Conservation (phyloP, 2,888 invertebrate genomes). For the Smittia sp. region DNA sequence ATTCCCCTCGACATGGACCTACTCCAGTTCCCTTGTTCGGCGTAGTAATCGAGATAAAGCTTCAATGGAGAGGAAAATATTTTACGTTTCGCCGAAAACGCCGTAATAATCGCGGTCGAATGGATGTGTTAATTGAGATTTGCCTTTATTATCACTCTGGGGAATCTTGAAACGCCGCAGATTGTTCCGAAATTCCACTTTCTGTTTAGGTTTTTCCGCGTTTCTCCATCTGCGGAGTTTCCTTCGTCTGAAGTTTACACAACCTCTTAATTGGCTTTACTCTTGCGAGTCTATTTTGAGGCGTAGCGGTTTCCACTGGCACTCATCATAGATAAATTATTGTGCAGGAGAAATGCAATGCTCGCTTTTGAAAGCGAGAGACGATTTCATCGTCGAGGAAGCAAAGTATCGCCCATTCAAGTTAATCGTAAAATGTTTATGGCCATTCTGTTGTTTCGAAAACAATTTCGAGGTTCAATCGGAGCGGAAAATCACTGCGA, state of each 20-base stretch:
- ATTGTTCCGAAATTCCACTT: neutral
- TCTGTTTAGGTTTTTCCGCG: neutral
- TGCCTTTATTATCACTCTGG: neutral
- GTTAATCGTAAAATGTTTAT: slow-evolving; percentile 14
- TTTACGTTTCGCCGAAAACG: too few species aligned
- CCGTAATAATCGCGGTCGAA: neutral
- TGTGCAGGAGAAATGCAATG: slow-evolving; percentile 32
- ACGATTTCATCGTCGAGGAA: neutral
- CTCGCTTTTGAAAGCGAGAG: neutral
- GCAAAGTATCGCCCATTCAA: neutral
- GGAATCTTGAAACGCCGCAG: neutral
- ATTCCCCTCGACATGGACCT: neutral
- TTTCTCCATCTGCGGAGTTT: neutral
- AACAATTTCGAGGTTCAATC: neutral
- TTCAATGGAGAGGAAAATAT: too few species aligned
- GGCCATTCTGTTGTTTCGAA: neutral
- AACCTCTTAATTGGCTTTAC: slow-evolving; percentile 10
- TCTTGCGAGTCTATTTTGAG: neutral
- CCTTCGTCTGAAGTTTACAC: neutral
- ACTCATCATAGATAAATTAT: slow-evolving; percentile 32
- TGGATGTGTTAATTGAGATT: neutral
- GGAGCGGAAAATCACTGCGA: neutral
- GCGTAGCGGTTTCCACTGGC: neutral
- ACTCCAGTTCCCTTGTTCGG: neutral
- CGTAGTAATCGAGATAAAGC: neutral